A percentile compares a stretch with the other conserved stretches of the same genome.
phyloP scores from a whole-genome alignment of 2,797 vertebrate genomes.

The Tenualosa ilisha region DNA sequence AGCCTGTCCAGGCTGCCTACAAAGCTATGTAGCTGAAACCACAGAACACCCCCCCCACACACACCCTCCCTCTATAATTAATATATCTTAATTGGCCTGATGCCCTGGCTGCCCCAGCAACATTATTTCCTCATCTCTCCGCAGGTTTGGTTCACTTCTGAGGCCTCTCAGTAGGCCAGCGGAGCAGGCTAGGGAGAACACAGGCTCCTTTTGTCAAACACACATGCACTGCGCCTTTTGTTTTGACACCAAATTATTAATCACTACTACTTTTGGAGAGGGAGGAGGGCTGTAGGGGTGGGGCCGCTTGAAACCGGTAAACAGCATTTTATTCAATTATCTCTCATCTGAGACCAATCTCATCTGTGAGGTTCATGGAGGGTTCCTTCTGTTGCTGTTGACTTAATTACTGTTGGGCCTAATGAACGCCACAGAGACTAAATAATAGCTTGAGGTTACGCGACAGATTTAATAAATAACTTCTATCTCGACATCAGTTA shows the following conservation, averaged over 20 bases:
- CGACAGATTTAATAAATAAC: conserved; percentile 24
- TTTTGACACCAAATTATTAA: conserved; percentile 64
- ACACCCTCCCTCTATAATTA: conserved; percentile 64
- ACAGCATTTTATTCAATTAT: conserved; percentile 49
- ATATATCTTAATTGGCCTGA: conserved; percentile 76
- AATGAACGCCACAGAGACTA: conserved; percentile 40
- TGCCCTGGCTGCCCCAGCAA: conserved; percentile 63
- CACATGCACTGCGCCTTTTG: conserved; percentile 65
- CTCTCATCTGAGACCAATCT: conserved; percentile 42
- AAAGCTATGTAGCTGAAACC: not conserved
- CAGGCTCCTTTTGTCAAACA: conserved; percentile 61
- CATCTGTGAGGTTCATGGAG: conserved; percentile 37
- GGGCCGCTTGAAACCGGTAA: conserved; percentile 44
- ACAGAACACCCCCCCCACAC: not conserved
- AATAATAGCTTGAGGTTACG: not conserved
- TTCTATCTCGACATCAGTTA: not conserved
- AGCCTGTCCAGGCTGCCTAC: not conserved
- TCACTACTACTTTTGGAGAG: conserved; percentile 58
- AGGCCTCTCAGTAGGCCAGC: conserved; percentile 54
- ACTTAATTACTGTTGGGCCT: conserved; percentile 45
- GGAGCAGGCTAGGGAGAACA: conserved; percentile 53
- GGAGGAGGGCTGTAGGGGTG: conserved; percentile 11
- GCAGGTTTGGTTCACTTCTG: conserved; percentile 49
- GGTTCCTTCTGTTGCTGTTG: conserved; percentile 31
- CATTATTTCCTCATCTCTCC: conserved; percentile 66